These are phyloP conservation scores for Leptobrachium ailaonicum DNA, from an alignment of 2,113 vertebrate species.

Conservation along the genomic window DNA sequence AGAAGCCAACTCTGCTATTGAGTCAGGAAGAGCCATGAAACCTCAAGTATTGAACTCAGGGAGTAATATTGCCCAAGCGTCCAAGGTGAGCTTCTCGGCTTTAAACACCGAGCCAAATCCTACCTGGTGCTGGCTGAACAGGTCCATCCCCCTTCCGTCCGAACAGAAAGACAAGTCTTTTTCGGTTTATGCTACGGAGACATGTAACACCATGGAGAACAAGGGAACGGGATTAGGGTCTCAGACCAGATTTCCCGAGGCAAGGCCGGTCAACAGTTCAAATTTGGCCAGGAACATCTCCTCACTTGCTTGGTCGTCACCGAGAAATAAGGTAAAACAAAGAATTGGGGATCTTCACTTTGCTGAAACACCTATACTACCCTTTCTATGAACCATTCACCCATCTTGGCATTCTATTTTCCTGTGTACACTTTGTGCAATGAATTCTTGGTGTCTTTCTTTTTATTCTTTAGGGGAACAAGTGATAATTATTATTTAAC, in stretches of 20 bases:
- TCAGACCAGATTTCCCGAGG: conserved; percentile 51
- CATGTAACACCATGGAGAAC: not conserved
- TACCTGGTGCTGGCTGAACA: conserved; percentile 72
- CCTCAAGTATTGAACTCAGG: conserved; percentile 19
- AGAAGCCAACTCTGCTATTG: conserved; percentile 4
- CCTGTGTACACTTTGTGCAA: too few species aligned
- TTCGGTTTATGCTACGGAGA: conserved; percentile 52
- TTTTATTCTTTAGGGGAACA: too few species aligned
- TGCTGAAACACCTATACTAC: not conserved
- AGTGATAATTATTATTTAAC: too few species aligned
- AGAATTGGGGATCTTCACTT: not conserved
- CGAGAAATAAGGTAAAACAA: conserved; percentile 59
- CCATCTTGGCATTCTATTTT: too few species aligned
- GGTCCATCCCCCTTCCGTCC: conserved; percentile 62
- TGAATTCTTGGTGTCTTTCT: too few species aligned
- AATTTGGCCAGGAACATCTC: conserved; percentile 41
- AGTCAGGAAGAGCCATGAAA: not conserved
- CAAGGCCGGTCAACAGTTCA: conserved; percentile 32
- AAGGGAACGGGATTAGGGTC: not conserved
- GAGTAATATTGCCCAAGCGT: not conserved
- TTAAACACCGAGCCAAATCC: conserved; percentile 65
- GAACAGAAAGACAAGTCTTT: conserved; percentile 60
- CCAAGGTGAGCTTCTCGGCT: conserved; percentile 59
- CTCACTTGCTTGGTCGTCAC: conserved; percentile 50
- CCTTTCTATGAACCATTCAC: not conserved